Evolutionary conservation across 2,113 vertebrate genomes (phyloP).

Genomic region (Motacilla tschutschensis): DNA sequence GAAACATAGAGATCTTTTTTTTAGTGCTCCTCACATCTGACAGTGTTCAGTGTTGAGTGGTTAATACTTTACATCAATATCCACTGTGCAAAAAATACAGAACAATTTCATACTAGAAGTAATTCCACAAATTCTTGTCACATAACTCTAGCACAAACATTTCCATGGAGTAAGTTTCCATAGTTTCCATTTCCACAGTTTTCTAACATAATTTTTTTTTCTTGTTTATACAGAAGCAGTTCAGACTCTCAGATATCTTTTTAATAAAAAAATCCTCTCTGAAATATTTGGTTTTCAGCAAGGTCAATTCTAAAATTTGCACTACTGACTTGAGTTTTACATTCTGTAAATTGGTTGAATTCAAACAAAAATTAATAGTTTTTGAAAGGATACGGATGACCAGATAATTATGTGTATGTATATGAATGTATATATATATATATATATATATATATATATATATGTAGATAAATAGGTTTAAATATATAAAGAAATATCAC

Average conservation of each 20-base stretch:
- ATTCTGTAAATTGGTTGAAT: background rate
- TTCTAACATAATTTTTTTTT: background rate
- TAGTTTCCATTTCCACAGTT: background rate
- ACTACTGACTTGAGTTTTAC: background rate
- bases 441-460: fast-evolving
- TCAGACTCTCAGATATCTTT: background rate
- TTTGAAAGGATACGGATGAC: background rate
- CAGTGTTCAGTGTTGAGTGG: background rate
- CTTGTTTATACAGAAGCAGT: background rate
- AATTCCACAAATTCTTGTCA: background rate
- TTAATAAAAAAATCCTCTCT: background rate
- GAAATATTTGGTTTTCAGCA: background rate
- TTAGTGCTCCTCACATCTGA: background rate
- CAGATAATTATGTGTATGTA: background rate
- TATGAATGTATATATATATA: background rate
- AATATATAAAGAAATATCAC: background rate
- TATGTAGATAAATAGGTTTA: background rate
- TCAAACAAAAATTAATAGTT: background rate
- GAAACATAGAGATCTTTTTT: background rate
- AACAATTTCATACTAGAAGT: background rate
- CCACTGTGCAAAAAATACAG: background rate
- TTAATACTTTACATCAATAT: background rate
- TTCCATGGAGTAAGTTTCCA: background rate
- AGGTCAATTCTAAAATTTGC: background rate
- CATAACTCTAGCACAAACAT: background rate